phyloP scores from a whole-genome alignment of 2,797 vertebrate genomes.

The Hemibagrus guttatus region DNA sequence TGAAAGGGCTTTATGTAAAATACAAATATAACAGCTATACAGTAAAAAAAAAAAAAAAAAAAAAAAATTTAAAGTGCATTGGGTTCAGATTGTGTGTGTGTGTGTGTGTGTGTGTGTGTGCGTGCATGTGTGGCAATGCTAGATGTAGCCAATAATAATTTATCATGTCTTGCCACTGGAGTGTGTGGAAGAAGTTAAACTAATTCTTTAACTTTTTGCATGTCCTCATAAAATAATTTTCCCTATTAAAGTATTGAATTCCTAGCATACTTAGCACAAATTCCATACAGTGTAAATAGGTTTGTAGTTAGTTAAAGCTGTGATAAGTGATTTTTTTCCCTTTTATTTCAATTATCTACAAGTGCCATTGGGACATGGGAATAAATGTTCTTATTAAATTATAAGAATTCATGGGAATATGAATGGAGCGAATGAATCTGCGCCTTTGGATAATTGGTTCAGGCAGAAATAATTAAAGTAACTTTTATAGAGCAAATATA shows the following conservation, averaged over 20 bases:
- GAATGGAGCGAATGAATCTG: not conserved
- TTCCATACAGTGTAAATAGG: not conserved
- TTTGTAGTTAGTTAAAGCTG: slow-evolving; percentile 12
- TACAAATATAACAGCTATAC: not conserved
- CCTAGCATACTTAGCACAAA: not conserved
- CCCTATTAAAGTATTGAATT: not conserved
- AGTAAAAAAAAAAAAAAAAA: not conserved
- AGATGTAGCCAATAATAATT: not conserved
- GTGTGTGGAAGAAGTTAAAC: not conserved
- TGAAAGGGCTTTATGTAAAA: too few species aligned
- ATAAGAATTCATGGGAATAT: slow-evolving; percentile 19
- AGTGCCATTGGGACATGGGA: slow-evolving; percentile 7
- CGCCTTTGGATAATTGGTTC: slow-evolving; percentile 19
- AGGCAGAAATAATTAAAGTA: slow-evolving; percentile 21
- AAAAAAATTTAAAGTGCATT: not conserved
- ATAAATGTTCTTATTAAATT: slow-evolving; percentile 29
- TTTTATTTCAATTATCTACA: slow-evolving; percentile 25
- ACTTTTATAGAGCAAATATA: slow-evolving; percentile 7
- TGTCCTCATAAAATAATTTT: not conserved
- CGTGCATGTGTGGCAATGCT: not conserved
- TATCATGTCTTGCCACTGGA: not conserved
- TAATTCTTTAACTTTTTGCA: not conserved
- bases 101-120: not conserved
- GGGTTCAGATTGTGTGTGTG: not conserved
- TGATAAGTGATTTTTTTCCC: slow-evolving; percentile 5